A percentile compares a stretch with the other conserved stretches of the same genome.
phyloP scores from a whole-genome alignment of 2,113 vertebrate species.

The Amblyopsis rosae region DNA sequence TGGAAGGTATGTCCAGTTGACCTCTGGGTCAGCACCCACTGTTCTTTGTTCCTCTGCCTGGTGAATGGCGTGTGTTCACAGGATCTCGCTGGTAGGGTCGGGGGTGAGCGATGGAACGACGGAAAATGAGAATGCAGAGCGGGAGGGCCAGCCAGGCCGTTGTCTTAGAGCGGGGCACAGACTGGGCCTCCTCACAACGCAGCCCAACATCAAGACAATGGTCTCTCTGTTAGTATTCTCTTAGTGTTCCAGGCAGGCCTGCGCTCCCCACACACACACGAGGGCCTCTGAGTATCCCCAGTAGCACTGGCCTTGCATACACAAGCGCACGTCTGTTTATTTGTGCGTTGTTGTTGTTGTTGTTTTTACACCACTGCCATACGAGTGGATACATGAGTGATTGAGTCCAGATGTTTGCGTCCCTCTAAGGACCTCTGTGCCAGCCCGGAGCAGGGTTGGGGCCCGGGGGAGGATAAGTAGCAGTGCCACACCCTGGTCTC shows the following conservation, averaged over 20 bases:
- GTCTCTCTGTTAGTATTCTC: constrained; percentile 76
- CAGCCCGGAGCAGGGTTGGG: constrained; percentile 8
- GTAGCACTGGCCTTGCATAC: constrained; percentile 25
- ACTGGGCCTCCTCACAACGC: constrained; percentile 63
- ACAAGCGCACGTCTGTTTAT: constrained; percentile 12
- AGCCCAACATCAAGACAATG: constrained; percentile 73
- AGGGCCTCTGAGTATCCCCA: constrained; percentile 28
- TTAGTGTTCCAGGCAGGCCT: constrained; percentile 64
- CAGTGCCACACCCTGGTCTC: background rate
- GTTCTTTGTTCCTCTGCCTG: no score
- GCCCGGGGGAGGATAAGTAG: background rate
- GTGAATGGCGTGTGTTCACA: no score
- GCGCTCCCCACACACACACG: constrained; percentile 38
- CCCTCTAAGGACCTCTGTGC: constrained; percentile 36
- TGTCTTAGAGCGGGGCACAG: constrained; percentile 37
- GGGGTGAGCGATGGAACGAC: constrained; percentile 2
- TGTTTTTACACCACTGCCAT: constrained; percentile 8
- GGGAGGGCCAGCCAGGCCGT: constrained; percentile 27
- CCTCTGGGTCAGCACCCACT: background rate
- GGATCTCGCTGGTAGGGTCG: no score
- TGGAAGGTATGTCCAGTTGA: constrained; percentile 6
- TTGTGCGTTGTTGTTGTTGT: background rate
- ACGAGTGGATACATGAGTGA: constrained; percentile 23
- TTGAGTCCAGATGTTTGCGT: constrained; percentile 58
- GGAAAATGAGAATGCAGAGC: constrained; percentile 30